phyloP scores from a whole-genome alignment of 2,797 vertebrate genomes.

The Gambelia wislizenii region DNA sequence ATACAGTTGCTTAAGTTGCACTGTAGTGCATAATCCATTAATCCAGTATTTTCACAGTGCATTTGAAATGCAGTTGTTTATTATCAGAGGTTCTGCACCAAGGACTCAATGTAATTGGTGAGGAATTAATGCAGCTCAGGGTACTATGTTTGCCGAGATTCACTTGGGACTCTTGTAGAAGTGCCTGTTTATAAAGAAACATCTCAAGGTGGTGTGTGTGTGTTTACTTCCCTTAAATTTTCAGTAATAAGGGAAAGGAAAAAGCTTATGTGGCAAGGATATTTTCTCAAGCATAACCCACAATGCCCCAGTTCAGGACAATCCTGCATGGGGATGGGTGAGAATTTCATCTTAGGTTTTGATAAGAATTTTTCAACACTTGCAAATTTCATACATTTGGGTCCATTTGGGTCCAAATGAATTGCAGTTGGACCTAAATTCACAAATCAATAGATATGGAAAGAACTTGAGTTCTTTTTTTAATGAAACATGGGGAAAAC shows the following conservation, averaged over 20 bases:
- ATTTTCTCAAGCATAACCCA: not conserved
- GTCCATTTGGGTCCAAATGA: too few relatives aligned
- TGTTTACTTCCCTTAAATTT: not conserved
- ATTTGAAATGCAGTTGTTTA: slow-evolving; percentile 21
- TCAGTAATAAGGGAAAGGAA: not conserved
- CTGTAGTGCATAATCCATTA: slow-evolving; percentile 31
- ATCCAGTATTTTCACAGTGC: slow-evolving; percentile 11
- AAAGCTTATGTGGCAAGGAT: not conserved
- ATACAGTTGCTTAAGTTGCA: not conserved
- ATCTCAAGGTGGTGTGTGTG: not conserved
- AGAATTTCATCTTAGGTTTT: too few relatives aligned
- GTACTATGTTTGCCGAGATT: not conserved
- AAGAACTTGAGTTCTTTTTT: too few relatives aligned
- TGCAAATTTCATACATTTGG: too few relatives aligned
- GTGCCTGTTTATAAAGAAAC: not conserved
- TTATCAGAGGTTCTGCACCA: slow-evolving; percentile 26
- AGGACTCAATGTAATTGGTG: not conserved
- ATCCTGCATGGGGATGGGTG: too few relatives aligned
- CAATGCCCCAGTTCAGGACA: not conserved
- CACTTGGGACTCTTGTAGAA: not conserved
- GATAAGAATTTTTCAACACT: too few relatives aligned
- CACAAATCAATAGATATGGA: too few relatives aligned
- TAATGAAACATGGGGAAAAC: too few relatives aligned
- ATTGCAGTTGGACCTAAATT: too few relatives aligned
- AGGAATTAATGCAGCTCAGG: not conserved